These are phyloP conservation scores for Condylura cristata DNA, from an alignment of 2,113 vertebrate genomes.

Conservation along the genomic window DNA sequence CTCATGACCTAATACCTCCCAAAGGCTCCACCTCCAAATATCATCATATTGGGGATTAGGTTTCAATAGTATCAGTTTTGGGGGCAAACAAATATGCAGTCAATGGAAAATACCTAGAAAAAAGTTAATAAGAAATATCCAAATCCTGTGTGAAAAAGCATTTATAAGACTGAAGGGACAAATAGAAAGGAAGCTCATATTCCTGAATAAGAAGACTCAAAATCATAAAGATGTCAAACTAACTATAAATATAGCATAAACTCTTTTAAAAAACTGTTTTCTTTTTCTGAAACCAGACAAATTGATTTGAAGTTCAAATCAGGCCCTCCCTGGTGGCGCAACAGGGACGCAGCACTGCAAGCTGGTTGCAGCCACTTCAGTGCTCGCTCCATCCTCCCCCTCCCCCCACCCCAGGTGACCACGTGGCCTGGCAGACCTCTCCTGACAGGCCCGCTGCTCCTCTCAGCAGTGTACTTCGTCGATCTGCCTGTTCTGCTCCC, in stretches of 20 bases:
- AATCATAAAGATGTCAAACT: slow-evolving; percentile 39
- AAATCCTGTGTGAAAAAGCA: slow-evolving; percentile 40
- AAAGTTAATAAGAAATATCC: slow-evolving; percentile 1
- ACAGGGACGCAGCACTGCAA: too few species aligned
- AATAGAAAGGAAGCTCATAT: background rate
- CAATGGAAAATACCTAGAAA: background rate
- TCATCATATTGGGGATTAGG: background rate
- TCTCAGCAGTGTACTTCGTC: too few species aligned
- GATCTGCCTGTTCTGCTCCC: too few species aligned
- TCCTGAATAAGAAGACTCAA: slow-evolving; percentile 35
- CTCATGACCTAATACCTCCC: background rate
- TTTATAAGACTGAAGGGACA: slow-evolving; percentile 48
- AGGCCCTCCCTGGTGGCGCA: too few species aligned
- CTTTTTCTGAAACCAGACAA: slow-evolving; percentile 32
- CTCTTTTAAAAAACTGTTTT: background rate
- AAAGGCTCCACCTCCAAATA: background rate
- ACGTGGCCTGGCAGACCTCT: too few species aligned
- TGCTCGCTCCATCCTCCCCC: too few species aligned
- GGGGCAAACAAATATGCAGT: background rate
- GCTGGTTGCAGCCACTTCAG: too few species aligned
- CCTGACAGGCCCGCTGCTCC: too few species aligned
- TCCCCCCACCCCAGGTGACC: too few species aligned
- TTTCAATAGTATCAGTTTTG: background rate
- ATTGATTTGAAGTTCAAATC: slow-evolving; percentile 41
- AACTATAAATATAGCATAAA: slow-evolving; percentile 40